Percentiles rank a stretch among this genome's conserved stretches.
Conservation (phyloP, 2,888 invertebrate species). For the Limnephilus auricula region DNA sequence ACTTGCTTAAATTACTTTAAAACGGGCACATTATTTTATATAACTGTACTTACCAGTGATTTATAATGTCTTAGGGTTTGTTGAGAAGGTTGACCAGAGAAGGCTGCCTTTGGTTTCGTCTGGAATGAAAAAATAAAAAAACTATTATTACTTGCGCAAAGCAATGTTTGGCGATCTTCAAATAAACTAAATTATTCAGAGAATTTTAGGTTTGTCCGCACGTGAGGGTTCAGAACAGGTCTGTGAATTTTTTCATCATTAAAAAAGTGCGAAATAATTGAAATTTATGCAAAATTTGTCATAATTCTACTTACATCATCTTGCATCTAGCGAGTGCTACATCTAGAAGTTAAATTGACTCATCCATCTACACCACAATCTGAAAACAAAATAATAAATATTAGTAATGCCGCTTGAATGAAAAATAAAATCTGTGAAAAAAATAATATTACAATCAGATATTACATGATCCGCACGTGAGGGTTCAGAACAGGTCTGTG, state of each 20-base stretch:
- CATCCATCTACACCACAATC: neutral
- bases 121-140: neutral
- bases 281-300: neutral
- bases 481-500: slow-evolving; percentile 53
- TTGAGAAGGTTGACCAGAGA: neutral
- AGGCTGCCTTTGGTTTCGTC: neutral
- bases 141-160: neutral
- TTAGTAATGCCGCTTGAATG: neutral
- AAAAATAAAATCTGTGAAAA: no score
- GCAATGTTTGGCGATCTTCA: neutral
- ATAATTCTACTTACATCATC: neutral
- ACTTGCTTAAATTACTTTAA: no score
- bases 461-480: neutral
- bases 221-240: slow-evolving; percentile 72
- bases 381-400: neutral
- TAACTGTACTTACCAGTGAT: neutral
- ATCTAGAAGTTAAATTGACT: neutral
- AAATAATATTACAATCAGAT: neutral
- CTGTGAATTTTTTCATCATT: slow-evolving; percentile 68
- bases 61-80: neutral
- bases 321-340: neutral
- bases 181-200: neutral
- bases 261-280: slow-evolving; percentile 9
- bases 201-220: slow-evolving; percentile 16
- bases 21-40: no score